phyloP scores from a whole-genome alignment of 2,888 invertebrate genomes.

The Drosophila testacea region DNA sequence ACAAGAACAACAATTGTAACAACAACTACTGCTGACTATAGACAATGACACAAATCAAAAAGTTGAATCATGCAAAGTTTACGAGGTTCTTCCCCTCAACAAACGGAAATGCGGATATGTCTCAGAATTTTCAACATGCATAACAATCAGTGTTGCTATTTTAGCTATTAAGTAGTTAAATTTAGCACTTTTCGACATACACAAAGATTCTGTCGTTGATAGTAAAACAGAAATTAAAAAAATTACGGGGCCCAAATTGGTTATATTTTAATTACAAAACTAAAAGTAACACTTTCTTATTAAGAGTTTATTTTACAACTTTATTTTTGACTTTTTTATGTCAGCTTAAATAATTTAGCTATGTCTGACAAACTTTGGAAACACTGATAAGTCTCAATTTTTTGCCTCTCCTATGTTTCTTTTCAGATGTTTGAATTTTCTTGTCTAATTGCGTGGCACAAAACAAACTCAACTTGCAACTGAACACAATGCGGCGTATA shows the following conservation, averaged over 20 bases:
- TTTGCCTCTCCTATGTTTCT: neutral
- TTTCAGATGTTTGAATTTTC: slow-evolving; percentile 39
- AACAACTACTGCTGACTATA: slow-evolving; percentile 26
- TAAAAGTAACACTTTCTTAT: too few relatives aligned
- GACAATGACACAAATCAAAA: slow-evolving; percentile 75
- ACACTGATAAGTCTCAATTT: too few relatives aligned
- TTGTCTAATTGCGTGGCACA: slow-evolving; percentile 63
- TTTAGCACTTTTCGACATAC: too few relatives aligned
- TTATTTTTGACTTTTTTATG: too few relatives aligned
- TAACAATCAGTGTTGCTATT: neutral
- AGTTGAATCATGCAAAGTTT: slow-evolving; percentile 62
- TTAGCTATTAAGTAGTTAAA: too few relatives aligned
- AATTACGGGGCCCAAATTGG: too few relatives aligned
- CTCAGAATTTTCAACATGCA: slow-evolving; percentile 7
- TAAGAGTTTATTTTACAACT: too few relatives aligned
- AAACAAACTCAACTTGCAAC: slow-evolving; percentile 16
- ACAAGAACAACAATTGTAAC: slow-evolving; percentile 14
- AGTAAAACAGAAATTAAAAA: too few relatives aligned
- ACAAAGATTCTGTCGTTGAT: too few relatives aligned
- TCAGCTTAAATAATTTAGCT: too few relatives aligned
- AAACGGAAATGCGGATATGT: slow-evolving; percentile 23
- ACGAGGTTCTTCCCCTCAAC: slow-evolving; percentile 12
- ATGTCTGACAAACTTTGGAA: too few relatives aligned
- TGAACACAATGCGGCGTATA: slow-evolving; percentile 58
- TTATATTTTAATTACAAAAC: too few relatives aligned